A percentile compares a stretch with the other conserved stretches of the same genome.
phyloP scores from a whole-genome alignment of 2,888 invertebrate species.

The Thymelicus sylvestris region DNA sequence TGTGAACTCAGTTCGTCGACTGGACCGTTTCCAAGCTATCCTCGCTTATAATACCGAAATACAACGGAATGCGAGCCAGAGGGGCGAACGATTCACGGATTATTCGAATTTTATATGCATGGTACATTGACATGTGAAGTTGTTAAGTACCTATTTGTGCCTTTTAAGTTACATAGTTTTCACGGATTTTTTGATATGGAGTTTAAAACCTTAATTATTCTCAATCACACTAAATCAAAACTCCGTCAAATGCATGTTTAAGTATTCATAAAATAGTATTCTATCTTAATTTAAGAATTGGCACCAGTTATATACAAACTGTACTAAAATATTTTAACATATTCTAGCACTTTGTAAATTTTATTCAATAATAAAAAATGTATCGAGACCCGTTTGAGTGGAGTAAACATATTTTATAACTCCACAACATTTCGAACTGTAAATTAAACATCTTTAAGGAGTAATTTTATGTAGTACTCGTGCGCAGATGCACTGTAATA shows the following conservation, averaged over 20 bases:
- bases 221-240: too few relatives aligned
- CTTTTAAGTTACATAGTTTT: conserved; percentile 9
- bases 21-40: conserved; percentile 82
- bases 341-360: neutral
- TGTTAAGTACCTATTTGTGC: conserved; percentile 13
- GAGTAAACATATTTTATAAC: neutral
- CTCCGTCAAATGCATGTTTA: too few relatives aligned
- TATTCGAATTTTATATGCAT: conserved; percentile 39
- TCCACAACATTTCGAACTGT: neutral
- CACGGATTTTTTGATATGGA: neutral
- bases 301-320: neutral
- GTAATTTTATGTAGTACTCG: conserved; percentile 9
- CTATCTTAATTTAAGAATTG: neutral
- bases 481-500: conserved; percentile 22
- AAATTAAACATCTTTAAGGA: neutral
- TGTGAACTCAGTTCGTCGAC: conserved; percentile 50
- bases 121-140: conserved; percentile 29
- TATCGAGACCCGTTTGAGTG: neutral
- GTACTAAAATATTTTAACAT: neutral
- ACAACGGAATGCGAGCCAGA: conserved; percentile 70
- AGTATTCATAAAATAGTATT: neutral
- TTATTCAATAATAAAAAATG: neutral
- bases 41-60: conserved; percentile 79
- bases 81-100: conserved; percentile 64
- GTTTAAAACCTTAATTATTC: neutral